Base-by-base conservation (phyloP, 2,113 vertebrate species). In the Phylloscopus trochilus region DNA sequence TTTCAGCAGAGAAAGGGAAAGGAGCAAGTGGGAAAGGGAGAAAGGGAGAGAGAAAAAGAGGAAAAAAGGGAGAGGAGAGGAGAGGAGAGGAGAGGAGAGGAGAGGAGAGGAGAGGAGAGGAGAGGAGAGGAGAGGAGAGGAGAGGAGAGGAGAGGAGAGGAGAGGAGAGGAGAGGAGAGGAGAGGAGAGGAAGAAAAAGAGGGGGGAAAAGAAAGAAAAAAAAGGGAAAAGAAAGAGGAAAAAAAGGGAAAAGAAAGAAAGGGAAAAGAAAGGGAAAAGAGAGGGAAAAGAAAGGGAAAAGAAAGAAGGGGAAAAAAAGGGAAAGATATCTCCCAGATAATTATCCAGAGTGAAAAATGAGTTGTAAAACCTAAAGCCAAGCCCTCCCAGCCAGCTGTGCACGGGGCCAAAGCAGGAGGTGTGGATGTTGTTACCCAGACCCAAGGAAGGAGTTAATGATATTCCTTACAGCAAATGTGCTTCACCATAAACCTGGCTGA, bases 271-370 rank as follows among this genome's bases (percentile, higher is more conserved):
- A 13, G n/a, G n/a, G 12, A 13, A 20, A 8, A 11, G 6, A 20
- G n/a, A 1, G 21, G 13, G 10, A 12, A 9, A 12, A 21, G 4
- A 16, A 11, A 5, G 14, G 4, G 7, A 5, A 11, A 6, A 41
- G 3, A 4, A 31, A 13, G 12, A 9, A 8, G 7, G 11, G 6
- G 5, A 52, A 15, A 7, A 14, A 6, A 24, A 22, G 28, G 41
- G 7, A 22, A 59, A 19, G 4, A 1, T 2, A 13, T 21, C 19
- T 10, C 39, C 23, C 44, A 51, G 49, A 15, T 21, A 60, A 68
- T 31, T 41, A 15, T 6, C n/a, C 27, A 33, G n/a, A 23, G 41
- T 21, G 19, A 6, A 64, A 64, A 78, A 46, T 2, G 21, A 37
- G n/a, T 3, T 26, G 47, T 35, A 37, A 47, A 22, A 24, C 11